Evolutionary conservation across 2,888 invertebrate species (phyloP).

Genomic region (Drosophila cognata): DNA sequence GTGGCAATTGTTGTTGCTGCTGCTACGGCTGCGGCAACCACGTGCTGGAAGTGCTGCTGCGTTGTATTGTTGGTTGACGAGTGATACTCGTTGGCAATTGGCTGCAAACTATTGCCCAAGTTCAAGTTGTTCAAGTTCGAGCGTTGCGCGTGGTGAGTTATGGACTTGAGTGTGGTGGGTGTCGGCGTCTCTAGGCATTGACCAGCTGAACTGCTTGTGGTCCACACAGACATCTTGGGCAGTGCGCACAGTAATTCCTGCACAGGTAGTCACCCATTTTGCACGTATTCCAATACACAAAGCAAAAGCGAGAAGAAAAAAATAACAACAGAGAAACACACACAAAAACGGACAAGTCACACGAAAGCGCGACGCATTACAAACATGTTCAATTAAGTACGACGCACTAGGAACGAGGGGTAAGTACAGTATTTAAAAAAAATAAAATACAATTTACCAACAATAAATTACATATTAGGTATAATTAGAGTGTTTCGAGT

Average conservation of each 20-base stretch:
- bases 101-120: slow-evolving; percentile 36
- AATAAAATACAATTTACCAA: slow-evolving; percentile 25
- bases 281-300: slow-evolving; percentile 34
- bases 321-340: slow-evolving; percentile 13
- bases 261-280: slow-evolving; percentile 45
- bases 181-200: slow-evolving; percentile 83
- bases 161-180: slow-evolving; percentile 23
- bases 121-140: slow-evolving; percentile 22
- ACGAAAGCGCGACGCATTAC: slow-evolving; percentile 23
- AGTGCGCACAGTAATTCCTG: slow-evolving; percentile 37
- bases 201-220: slow-evolving; percentile 88
- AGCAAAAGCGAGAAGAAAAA: slow-evolving; percentile 12
- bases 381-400: slow-evolving; percentile 44
- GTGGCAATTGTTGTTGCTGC: slow-evolving; percentile 74
- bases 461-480: slow-evolving; percentile 44
- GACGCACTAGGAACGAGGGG: slow-evolving; percentile 15
- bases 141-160: slow-evolving; percentile 28
- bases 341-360: slow-evolving; percentile 18
- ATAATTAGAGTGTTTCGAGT: slow-evolving; percentile 9
- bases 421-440: slow-evolving; percentile 34
- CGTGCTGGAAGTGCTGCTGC: slow-evolving; percentile 71
- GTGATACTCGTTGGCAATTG: slow-evolving; percentile 42
- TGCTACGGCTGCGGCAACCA: slow-evolving; percentile 72
- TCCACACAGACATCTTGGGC: slow-evolving; percentile 88
- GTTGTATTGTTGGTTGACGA: slow-evolving; percentile 35